phyloP scores from a whole-genome alignment of 2,113 vertebrate species.

The Tapirus terrestris region DNA sequence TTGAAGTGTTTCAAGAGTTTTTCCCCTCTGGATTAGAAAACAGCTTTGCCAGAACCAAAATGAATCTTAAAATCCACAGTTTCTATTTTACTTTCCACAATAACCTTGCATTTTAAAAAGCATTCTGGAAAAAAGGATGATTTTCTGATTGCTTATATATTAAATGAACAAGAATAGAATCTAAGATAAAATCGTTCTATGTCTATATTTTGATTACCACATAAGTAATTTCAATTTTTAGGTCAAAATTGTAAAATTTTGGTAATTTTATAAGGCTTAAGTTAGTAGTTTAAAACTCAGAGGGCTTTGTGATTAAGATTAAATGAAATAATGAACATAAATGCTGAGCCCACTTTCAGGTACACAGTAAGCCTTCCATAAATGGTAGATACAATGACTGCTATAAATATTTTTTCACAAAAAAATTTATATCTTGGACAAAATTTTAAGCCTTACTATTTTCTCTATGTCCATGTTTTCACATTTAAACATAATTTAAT shows the following conservation, averaged over 20 bases:
- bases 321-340: constrained; percentile 12
- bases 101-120: not conserved
- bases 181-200: not conserved
- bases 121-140: not conserved
- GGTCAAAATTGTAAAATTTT: constrained; percentile 3
- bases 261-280: not conserved
- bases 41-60: constrained; percentile 48
- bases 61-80: constrained; percentile 5
- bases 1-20: constrained; percentile 59
- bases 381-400: not conserved
- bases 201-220: not conserved
- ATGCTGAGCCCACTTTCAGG: not conserved
- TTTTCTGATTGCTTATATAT: not conserved
- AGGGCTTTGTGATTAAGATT: not conserved
- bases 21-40: constrained; percentile 27
- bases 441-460: not conserved
- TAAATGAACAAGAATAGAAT: not conserved
- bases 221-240: not conserved
- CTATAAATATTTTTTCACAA: not conserved
- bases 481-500: constrained; percentile 2
- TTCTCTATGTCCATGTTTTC: not conserved
- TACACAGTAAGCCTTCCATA: not conserved
- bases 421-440: not conserved
- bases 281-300: not conserved
- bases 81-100: constrained; percentile 15